Base-by-base conservation (phyloP, 2,888 invertebrate species). In the Eupithecia abbreviata region DNA sequence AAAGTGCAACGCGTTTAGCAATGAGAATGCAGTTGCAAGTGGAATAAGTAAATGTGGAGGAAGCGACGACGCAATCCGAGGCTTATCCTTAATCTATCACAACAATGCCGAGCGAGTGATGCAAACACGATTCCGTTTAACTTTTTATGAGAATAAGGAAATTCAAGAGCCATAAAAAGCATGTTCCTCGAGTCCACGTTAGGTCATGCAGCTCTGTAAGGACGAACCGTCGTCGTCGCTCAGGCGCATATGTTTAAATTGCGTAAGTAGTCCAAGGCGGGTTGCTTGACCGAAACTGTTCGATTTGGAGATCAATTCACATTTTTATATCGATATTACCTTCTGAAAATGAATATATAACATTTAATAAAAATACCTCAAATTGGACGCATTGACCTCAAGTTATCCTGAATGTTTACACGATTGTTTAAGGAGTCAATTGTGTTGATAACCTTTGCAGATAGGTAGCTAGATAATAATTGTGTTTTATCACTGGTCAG, bases 191-290 rank as follows among this genome's bases (percentile, higher is more conserved):
- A 78, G 76, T 79, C 74, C 67, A 66, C 51, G 72, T 81, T 78
- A 78, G 78, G 80, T 76, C 55, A 73, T 80, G 77, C 77, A 79
- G 76, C 76, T 77, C 18, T 67, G 45, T 79, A 82, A 82, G 79
- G 79, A 81, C 80, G 75, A 78, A 71, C 71, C 51, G 15, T 51
- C 15, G 49, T 47, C 47, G 79, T 84, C 84, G 82, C 82, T 84
- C 82, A 79, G 83, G 84, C 83, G 80, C 81, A 85, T 85, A 84
- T 84, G 84, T 18, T 58, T 82, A 80, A 82, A 84, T 88, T 89
- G 85, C 85, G 86, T 89, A 92, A 92, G 86, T 92, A 88, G 92
- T 87, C 89, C 93, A 93, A 93, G 92, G 93, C 82, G 79, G 88
- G 82, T 88, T 87, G 83, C 85, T 85, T 83, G 82, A 88, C 86